Conservation (phyloP, 2,888 invertebrate species). For the Alloscopus bannaensis region DNA sequence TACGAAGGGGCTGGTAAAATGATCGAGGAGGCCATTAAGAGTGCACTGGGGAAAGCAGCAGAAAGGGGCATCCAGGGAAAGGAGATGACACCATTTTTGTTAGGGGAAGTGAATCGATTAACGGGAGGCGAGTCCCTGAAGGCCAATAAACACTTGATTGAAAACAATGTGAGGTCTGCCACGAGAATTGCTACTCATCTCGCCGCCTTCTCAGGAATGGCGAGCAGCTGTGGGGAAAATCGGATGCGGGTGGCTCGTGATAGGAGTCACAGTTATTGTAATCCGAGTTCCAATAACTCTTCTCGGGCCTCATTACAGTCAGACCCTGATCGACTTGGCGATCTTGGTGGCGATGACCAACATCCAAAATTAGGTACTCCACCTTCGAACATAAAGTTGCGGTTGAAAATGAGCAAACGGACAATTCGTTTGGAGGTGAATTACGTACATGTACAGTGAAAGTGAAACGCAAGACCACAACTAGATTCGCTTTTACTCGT, state of each 20-base stretch:
- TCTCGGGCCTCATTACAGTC: neutral
- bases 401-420: too few relatives aligned
- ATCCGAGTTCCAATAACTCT: constrained; percentile 1
- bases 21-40: constrained; percentile 82
- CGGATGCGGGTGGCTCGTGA: too few relatives aligned
- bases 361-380: too few relatives aligned
- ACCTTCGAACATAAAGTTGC: neutral
- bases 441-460: too few relatives aligned
- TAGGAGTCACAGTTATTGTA: too few relatives aligned
- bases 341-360: too few relatives aligned
- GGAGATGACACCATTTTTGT: constrained; percentile 93
- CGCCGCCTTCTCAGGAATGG: constrained; percentile 62
- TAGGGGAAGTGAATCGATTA: constrained; percentile 85
- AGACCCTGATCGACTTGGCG: too few relatives aligned
- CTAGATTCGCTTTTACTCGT: too few relatives aligned
- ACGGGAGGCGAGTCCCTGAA: constrained; percentile 88
- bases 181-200: constrained; percentile 86
- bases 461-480: constrained; percentile 19
- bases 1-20: constrained; percentile 78
- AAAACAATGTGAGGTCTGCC: constrained; percentile 93
- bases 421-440: too few relatives aligned
- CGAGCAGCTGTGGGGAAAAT: too few relatives aligned
- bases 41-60: constrained; percentile 82
- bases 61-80: constrained; percentile 84
- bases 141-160: constrained; percentile 89